A percentile compares a stretch with the other conserved stretches of the same genome.
These are phyloP conservation scores for Forbesichthys agassizii DNA, from an alignment of 2,113 vertebrate genomes.

Conservation along the genomic window DNA sequence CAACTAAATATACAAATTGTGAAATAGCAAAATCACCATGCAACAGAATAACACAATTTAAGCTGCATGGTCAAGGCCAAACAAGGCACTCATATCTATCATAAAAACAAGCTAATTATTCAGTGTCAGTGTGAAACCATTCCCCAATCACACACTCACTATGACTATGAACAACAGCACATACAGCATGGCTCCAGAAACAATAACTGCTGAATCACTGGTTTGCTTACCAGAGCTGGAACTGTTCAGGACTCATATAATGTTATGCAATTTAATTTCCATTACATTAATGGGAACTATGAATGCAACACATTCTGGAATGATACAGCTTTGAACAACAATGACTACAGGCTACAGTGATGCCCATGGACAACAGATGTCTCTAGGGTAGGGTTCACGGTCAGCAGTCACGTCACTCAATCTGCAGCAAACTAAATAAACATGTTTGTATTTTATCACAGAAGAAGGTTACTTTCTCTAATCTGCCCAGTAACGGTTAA, in stretches of 20 bases:
- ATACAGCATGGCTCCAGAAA: constrained; percentile 2
- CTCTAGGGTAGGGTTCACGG: constrained; percentile 56
- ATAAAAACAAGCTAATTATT: not conserved
- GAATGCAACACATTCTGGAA: constrained; percentile 14
- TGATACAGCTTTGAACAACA: constrained; percentile 18
- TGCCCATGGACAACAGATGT: constrained; percentile 24
- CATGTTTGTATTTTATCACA: constrained; percentile 47
- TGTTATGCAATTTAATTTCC: constrained; percentile 25
- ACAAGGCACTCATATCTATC: not conserved
- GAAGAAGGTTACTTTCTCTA: constrained; percentile 66
- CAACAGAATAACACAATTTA: no score
- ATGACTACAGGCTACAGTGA: constrained; percentile 18
- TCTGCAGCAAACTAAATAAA: constrained; percentile 57
- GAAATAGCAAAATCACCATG: no score
- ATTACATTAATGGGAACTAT: not conserved
- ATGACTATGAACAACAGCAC: not conserved
- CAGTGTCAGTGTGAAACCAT: not conserved
- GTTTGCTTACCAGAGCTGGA: not conserved
- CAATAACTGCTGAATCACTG: constrained; percentile 12
- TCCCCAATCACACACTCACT: not conserved
- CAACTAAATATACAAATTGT: no score
- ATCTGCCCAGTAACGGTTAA: constrained; percentile 79
- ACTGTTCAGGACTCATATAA: not conserved
- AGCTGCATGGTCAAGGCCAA: not conserved
- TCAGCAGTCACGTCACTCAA: constrained; percentile 46